These are phyloP conservation scores for Pararge aegeria DNA, from an alignment of 1,140 invertebrate genomes.

Conservation along the genomic window DNA sequence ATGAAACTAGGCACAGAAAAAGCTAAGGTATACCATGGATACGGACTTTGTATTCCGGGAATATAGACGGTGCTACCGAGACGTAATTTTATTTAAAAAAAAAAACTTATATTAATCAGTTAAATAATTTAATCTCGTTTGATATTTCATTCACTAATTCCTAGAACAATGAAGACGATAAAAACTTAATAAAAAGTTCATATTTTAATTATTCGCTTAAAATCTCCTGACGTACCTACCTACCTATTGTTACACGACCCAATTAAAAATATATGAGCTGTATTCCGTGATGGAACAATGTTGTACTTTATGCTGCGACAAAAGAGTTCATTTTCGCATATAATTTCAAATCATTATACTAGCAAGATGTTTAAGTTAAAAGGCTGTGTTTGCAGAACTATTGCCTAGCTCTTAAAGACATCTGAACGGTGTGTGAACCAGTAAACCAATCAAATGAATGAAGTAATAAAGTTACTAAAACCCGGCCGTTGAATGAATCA, in stretches of 20 bases:
- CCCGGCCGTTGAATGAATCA: too few relatives aligned
- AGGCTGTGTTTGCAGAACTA: not conserved
- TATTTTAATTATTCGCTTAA: conserved; percentile 11
- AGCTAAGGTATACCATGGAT: too few relatives aligned
- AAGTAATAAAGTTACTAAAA: too few relatives aligned
- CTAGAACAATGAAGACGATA: conserved; percentile 1
- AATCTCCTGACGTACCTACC: conserved; percentile 4
- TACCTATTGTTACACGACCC: conserved; percentile 8
- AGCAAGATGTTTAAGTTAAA: not conserved
- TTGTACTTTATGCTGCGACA: not conserved
- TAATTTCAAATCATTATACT: not conserved
- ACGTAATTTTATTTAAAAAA: too few relatives aligned
- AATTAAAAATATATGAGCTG: conserved; percentile 9
- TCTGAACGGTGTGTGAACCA: too few relatives aligned
- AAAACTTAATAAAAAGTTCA: not conserved
- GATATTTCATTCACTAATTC: not conserved
- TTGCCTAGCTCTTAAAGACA: not conserved
- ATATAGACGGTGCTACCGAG: too few relatives aligned
- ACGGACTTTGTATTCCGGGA: too few relatives aligned
- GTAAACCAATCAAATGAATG: too few relatives aligned
- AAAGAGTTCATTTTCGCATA: not conserved
- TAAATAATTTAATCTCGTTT: too few relatives aligned
- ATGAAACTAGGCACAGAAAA: too few relatives aligned
- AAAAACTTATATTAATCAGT: too few relatives aligned
- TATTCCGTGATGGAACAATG: not conserved